Evolutionary conservation across 2,888 invertebrate genomes (phyloP).

Genomic region (Blastobasis adustella): DNA sequence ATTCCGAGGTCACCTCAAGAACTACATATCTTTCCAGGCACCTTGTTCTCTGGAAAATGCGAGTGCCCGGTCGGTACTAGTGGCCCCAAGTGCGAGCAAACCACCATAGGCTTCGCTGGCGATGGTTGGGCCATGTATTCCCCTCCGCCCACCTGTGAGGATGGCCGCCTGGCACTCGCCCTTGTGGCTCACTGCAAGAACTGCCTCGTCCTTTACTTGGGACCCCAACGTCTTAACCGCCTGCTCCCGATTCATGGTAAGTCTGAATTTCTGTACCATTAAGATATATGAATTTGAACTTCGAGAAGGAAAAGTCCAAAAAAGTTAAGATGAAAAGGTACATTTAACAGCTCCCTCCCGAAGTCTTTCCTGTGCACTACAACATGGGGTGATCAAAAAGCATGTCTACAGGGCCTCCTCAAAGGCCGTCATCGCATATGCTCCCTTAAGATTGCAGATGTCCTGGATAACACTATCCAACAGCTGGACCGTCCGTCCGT

Average conservation of each 20-base stretch:
- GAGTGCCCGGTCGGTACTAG: slow-evolving; percentile 85
- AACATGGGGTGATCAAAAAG: too few species aligned
- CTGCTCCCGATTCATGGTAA: slow-evolving; percentile 78
- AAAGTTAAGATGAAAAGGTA: too few species aligned
- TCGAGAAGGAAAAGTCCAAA: too few species aligned
- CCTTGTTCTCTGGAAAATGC: slow-evolving; percentile 79
- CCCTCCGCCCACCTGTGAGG: slow-evolving; percentile 89
- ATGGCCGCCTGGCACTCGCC: slow-evolving; percentile 87
- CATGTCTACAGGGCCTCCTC: too few species aligned
- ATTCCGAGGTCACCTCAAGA: too few species aligned
- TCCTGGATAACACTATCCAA: too few species aligned
- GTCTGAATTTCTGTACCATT: slow-evolving; percentile 8
- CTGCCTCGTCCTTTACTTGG: slow-evolving; percentile 93
- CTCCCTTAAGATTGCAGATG: too few species aligned
- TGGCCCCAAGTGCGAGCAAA: slow-evolving; percentile 93
- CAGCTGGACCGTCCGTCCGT: too few species aligned
- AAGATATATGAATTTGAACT: too few species aligned
- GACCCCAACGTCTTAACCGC: slow-evolving; percentile 82
- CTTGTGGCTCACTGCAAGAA: slow-evolving; percentile 84
- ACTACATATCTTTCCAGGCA: slow-evolving; percentile 59
- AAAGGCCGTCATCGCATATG: too few species aligned
- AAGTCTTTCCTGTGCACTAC: too few species aligned
- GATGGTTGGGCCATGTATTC: slow-evolving; percentile 95
- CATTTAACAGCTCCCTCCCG: too few species aligned
- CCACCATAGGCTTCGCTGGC: slow-evolving; percentile 91